Evolutionary conservation across 2,888 invertebrate species (phyloP), one percentile per base, ranked within the genome.

Genomic region (Muschampia plurimacula): DNA sequence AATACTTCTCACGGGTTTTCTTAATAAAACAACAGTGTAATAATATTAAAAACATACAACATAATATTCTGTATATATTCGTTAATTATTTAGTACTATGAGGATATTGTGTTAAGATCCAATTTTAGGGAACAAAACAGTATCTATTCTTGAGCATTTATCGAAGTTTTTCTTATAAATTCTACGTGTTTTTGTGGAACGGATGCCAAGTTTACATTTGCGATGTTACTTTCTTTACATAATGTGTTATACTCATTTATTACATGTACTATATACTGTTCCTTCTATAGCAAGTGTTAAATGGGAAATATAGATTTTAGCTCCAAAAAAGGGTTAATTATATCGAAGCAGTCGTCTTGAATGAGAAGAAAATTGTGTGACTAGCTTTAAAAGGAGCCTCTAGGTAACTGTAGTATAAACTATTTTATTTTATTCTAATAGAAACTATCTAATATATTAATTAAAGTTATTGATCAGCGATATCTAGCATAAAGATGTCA

Each of bases 151-250:
- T 10, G 57, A 41, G 22, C 70, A 64, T n/a, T 52, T n/a, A 39
- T 63, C 64, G 46, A 41, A 6, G n/a, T 55, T 65, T 65, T 49
- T 65, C 49, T 32, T 49, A 65, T 52, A 52, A 65, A 52, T 46
- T 65, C 65, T 15, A 22, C 39, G 55, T 52, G 36, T 46, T 67
- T 65, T 64, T 69, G 52, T 22, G 63, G 64, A 64, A n/a, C 15
- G 28, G 55, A 44, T 69, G 69, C 69, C 70, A 70, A 70, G 64
- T 64, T 70, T 64, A 69, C 44, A 64, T 28, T 64, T 15, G 52
- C 36, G 69, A 44, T 57, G 44, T 7, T 57, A 44, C n/a, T 57
- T 69, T 63, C 44, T 63, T 63, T 49, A 22, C 63, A 55, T 41
- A 63, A 55, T 63, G 22, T 28, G 9, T 41, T 63, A 52, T 68